These are phyloP conservation scores for Dinomys branickii DNA, from an alignment of 2,113 vertebrate species.

Conservation along the genomic window DNA sequence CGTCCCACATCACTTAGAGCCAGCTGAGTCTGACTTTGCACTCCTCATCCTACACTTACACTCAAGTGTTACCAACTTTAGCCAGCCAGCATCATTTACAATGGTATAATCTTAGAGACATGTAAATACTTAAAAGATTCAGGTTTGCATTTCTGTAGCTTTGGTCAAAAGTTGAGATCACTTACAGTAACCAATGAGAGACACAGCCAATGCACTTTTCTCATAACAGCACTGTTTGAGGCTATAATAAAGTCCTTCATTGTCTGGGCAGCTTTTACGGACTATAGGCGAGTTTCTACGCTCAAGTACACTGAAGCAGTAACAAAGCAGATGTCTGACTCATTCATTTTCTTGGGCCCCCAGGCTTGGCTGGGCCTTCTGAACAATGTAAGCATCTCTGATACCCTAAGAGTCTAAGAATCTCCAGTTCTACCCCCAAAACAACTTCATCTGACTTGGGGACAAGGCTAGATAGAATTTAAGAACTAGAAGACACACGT, in stretches of 20 bases:
- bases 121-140: slow-evolving; percentile 15
- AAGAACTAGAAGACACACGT: not conserved
- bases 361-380: not conserved
- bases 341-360: not conserved
- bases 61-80: not conserved
- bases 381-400: not conserved
- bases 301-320: not conserved
- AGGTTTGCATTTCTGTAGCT: slow-evolving; percentile 16
- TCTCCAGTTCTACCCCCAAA: not conserved
- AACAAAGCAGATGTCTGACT: slow-evolving; percentile 44
- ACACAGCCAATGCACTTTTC: not conserved
- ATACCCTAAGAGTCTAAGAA: not conserved
- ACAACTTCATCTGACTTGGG: not conserved
- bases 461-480: not conserved
- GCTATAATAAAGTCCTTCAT: not conserved
- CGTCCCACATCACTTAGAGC: not conserved
- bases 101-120: slow-evolving; percentile 36
- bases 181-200: not conserved
- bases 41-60: not conserved
- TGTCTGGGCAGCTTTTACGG: not conserved
- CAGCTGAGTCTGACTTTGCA: not conserved
- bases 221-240: not conserved
- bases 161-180: slow-evolving; percentile 32
- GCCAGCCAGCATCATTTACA: not conserved
- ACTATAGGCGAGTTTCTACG: slow-evolving; percentile 19